Conservation (phyloP, 2,888 invertebrate genomes). For the Xylocampa areola region DNA sequence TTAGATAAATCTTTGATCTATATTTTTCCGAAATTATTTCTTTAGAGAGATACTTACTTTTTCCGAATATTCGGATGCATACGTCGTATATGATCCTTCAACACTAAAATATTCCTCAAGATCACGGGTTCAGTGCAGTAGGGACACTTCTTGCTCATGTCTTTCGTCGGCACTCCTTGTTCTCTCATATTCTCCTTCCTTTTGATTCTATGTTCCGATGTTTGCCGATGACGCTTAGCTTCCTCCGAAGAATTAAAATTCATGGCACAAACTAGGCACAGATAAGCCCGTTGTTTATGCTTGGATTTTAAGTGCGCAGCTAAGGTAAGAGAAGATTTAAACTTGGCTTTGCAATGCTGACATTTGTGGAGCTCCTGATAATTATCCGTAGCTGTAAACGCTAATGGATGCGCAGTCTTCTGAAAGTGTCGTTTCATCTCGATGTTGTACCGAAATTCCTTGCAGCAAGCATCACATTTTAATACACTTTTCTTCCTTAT, state of each 20-base stretch:
- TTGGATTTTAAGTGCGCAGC: slow-evolving; percentile 91
- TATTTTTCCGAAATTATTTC: no score
- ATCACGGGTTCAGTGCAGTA: slow-evolving; percentile 87
- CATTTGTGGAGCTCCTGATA: slow-evolving; percentile 92
- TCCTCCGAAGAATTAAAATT: slow-evolving; percentile 90
- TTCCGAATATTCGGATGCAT: slow-evolving; percentile 91
- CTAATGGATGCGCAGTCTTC: slow-evolving; percentile 84
- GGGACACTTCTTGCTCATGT: slow-evolving; percentile 89
- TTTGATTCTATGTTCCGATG: slow-evolving; percentile 91
- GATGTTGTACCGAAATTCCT: slow-evolving; percentile 93
- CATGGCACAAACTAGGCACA: slow-evolving; percentile 92
- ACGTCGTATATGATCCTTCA: slow-evolving; percentile 91
- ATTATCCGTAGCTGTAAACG: slow-evolving; percentile 90
- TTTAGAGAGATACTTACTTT: slow-evolving; percentile 81
- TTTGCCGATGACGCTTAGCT: slow-evolving; percentile 92
- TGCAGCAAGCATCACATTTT: slow-evolving; percentile 91
- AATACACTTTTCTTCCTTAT: slow-evolving; percentile 92
- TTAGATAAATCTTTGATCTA: not conserved
- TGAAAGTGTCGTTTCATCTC: slow-evolving; percentile 92
- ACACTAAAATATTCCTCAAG: slow-evolving; percentile 86
- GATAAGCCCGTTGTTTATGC: slow-evolving; percentile 90
- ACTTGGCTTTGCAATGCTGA: slow-evolving; percentile 88
- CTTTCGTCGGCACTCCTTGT: slow-evolving; percentile 76
- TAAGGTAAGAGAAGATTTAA: slow-evolving; percentile 91
- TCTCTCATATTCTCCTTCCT: slow-evolving; percentile 82